Base-by-base conservation (phyloP, 2,797 vertebrate species). In the Varecia variegata region DNA sequence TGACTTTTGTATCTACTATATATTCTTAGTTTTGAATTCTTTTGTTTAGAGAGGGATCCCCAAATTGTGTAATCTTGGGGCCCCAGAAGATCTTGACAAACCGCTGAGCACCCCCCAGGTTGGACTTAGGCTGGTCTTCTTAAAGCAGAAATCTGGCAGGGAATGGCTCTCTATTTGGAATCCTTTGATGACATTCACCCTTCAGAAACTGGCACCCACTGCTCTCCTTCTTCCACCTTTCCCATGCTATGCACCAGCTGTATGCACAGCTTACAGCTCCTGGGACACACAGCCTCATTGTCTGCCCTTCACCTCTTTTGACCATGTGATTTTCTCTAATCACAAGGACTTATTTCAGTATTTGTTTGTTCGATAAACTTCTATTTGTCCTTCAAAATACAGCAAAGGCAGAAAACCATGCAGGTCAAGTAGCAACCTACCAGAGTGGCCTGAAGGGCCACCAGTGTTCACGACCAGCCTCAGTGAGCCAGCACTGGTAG, bases 11-110 rank as follows among this genome's bases (percentile, higher is more conserved):
- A 60, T 35, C 45, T 79, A 84, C 70, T 94, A 27, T 27, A 50
- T 43, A 88, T 38, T 70, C 27, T 93, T 65, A 58, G 40, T 80
- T 71, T 90, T 87, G 17, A 79, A n/a, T 70, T 86, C 18, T 58
- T 93, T 88, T 82, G 54, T 27, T 91, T 89, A 83, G 30, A 0
- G 10, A 86, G 25, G 21, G 13, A 11, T 40, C 11, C 38, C 35
- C 30, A 30, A n/a, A 58, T 17, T 79, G 2, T 73, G 3, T 30
- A 60, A 38, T 4, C 52, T 80, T 90, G 3, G 70, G 47, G 67
- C 0, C 5, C 6, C 30, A 84, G 67, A 84, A 80, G 79, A 71
- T 81, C n/a, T 80, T n/a, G 7, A 30, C 11, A 82, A 80, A 27
- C 38, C 23, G 15, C 11, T 23, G 32, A 52, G n/a, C 27, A 5